Conservation (phyloP, 2,797 vertebrate genomes). For the Sebastes hubbsi region DNA sequence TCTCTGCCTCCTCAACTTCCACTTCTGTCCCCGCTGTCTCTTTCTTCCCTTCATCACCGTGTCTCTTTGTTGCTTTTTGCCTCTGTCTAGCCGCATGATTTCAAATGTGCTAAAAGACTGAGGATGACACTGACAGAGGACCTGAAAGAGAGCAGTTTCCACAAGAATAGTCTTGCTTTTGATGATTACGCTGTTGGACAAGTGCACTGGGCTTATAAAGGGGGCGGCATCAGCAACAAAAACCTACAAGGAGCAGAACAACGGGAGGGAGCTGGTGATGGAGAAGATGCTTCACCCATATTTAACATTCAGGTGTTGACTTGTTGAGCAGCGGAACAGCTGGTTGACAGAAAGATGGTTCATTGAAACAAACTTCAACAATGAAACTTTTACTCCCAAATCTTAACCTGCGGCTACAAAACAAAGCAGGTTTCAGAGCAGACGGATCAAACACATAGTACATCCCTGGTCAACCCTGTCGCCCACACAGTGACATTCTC, state of each 20-base stretch:
- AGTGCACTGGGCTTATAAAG: not conserved
- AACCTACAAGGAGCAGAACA: not conserved
- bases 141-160: not conserved
- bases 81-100: not conserved
- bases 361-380: too few species aligned
- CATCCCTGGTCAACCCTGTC: too few species aligned
- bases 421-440: too few species aligned
- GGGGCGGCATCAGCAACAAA: not conserved
- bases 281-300: not conserved
- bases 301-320: too few species aligned
- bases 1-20: too few species aligned
- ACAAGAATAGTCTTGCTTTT: not conserved
- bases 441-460: too few species aligned
- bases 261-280: not conserved
- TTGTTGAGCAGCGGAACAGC: too few species aligned
- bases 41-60: not conserved
- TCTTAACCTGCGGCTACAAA: too few species aligned
- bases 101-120: not conserved
- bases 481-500: too few species aligned
- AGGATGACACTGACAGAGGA: not conserved
- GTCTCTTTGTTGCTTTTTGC: not conserved
- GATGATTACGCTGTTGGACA: not conserved
- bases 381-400: too few species aligned
- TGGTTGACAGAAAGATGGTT: too few species aligned
- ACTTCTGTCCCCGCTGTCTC: not conserved